Evolutionary conservation across 2,888 invertebrate genomes (phyloP).

Genomic region (Oscheius sp.): DNA sequence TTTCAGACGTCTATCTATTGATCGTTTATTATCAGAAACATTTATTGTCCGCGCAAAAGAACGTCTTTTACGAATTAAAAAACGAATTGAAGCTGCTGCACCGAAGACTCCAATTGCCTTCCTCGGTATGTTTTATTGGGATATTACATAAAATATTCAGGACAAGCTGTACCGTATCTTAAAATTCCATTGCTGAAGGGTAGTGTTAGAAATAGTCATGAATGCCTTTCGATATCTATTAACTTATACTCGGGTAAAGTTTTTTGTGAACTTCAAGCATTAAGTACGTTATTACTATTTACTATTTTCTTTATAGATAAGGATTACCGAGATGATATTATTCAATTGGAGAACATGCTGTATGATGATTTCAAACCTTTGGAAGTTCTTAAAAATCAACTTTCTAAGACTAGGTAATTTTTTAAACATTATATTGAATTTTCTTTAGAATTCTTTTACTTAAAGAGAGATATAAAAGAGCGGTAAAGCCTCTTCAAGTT

Average conservation of each 20-base stretch:
- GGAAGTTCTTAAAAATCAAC: conserved; percentile 34
- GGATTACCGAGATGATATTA: conserved; percentile 34
- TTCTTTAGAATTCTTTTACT: conserved; percentile 51
- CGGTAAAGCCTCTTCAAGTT: conserved; percentile 56
- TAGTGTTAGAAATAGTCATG: conserved; percentile 34
- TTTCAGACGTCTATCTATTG: conserved; percentile 58
- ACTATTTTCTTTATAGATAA: not conserved
- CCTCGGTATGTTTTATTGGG: conserved; percentile 30
- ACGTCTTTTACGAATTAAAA: conserved; percentile 54
- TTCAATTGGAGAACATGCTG: conserved; percentile 42
- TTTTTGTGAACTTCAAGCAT: conserved; percentile 51
- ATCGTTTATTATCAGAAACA: conserved; percentile 58
- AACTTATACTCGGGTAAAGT: conserved; percentile 65
- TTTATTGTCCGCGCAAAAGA: conserved; percentile 57
- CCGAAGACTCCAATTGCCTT: conserved; percentile 36
- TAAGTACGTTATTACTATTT: conserved; percentile 29
- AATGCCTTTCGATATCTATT: conserved; percentile 55
- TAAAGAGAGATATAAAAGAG: conserved; percentile 58
- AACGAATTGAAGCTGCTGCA: conserved; percentile 53
- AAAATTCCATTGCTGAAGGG: conserved; percentile 50
- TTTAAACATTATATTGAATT: not conserved
- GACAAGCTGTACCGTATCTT: conserved; percentile 56
- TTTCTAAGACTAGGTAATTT: conserved; percentile 35
- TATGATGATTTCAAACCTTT: conserved; percentile 40
- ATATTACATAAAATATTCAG: conserved; percentile 29